Base-by-base conservation (phyloP, 2,113 vertebrate genomes). In the Cricetomys ansorgei region DNA sequence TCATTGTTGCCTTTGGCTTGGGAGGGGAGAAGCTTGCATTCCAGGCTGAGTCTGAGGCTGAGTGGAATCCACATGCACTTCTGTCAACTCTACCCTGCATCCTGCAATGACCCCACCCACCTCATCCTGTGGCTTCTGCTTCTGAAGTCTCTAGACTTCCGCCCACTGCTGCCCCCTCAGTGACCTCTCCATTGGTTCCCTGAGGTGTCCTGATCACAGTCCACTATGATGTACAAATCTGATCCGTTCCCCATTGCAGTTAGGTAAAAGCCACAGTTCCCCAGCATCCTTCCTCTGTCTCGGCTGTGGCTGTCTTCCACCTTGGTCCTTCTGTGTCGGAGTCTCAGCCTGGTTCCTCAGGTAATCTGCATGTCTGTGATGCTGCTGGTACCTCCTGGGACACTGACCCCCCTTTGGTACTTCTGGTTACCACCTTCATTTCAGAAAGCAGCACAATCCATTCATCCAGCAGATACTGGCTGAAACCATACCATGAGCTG, bases 301-400 rank as follows among this genome's bases (percentile, higher is more conserved):
- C 80, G 34, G 85, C 15, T n/a, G n/a, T n/a, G n/a, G n/a, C n/a
- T 79, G 48, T 50, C 45, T 72, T 34, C 21, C 34, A 2, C 10
- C 16, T 65, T n/a, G 10, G 89, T 6, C 11, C 7, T 15, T 62
- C 40, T 0, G 10, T 1, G 37, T 15, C 7, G 21, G 48, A n/a
- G 16, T 19, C 34, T 48, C 67, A 5, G 1, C 27, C 16, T 23
- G 1, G 4, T 17, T 55, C n/a, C 21, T 45, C 25, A 2, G 10
- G 25, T 31, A 17, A 7, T 9, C 23, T 0, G 19, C 6, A 19
- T 1, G 7, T 55, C 7, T n/a, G n/a, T n/a, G 76, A 45, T 31
- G 2, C 7, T 50, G 0, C 27, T 1, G 0, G 29, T 7, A 1
- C 12, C 4, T 11, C 8, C 31, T 29, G 1, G 25, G 50, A 9